Percentiles rank a stretch among this genome's conserved stretches.
Conservation (phyloP, 2,888 invertebrate genomes). For the Diaperis boleti region DNA sequence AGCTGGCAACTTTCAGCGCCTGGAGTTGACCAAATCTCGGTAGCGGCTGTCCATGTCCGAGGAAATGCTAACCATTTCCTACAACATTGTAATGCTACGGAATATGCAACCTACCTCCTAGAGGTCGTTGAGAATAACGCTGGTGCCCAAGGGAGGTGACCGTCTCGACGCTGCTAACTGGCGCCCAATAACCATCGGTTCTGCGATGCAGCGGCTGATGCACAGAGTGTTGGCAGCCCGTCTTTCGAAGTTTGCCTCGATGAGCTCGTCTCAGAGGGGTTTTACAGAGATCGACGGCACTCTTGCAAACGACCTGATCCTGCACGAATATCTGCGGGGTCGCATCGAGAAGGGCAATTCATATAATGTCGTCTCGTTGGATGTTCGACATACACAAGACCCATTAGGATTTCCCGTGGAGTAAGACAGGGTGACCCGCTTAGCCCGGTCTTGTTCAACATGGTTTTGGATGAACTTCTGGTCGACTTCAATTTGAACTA, state of each 20-base stretch:
- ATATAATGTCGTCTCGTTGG: conserved; percentile 41
- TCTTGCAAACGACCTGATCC: conserved; percentile 56
- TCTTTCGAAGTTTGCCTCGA: conserved; percentile 3
- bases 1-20: no score
- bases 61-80: conserved; percentile 30
- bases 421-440: conserved; percentile 63
- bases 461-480: conserved; percentile 43
- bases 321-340: conserved; percentile 48
- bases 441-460: conserved; percentile 45
- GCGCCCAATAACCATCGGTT: no score
- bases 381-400: conserved; percentile 36
- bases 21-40: no score
- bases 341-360: conserved; percentile 37
- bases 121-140: conserved; percentile 36
- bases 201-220: no score
- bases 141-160: conserved; percentile 47
- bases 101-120: conserved; percentile 38
- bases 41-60: not conserved
- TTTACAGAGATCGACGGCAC: conserved; percentile 60
- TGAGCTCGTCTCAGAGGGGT: conserved; percentile 52
- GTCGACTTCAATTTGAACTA: not conserved
- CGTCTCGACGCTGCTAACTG: conserved; percentile 46
- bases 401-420: conserved; percentile 51
- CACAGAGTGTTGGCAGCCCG: conserved; percentile 48
- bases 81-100: conserved; percentile 40